Evolutionary conservation across 2,888 invertebrate species (phyloP), one percentile per base, ranked within the genome.

Genomic region (Chymomyza procnemis): DNA sequence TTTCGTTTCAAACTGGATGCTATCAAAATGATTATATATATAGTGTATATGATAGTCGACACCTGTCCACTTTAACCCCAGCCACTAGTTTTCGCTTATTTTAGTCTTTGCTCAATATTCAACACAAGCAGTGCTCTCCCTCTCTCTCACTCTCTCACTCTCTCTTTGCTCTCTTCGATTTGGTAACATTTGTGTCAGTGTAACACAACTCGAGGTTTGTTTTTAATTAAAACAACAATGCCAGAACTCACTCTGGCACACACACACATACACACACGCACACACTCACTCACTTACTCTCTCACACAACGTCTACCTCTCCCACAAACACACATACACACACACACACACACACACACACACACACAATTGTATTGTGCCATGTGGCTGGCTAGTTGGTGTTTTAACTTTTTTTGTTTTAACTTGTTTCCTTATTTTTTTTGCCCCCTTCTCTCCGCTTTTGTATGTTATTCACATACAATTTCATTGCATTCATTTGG

Each of bases 181-280:
- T 47, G 12, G 57, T 60, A 69, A 22, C 21, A 21, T 64, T 64
- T 66, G 18, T 70, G 64, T 71, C 52, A 34, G 71, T 18, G 70
- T 70, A 71, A 72, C 69, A 77, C 5, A 18, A 69, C 71, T 70
- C 69, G 70, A 69, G 75, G 75, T 81, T 77, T 84, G 85, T 78
- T 82, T 83, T 83, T 83, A 83, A 83, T 83, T 83, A 83, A 83
- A 85, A 78, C 85, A 83, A 83, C 82, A 82, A 86, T 86, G 69
- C 69, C 62, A 66, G 59, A 47, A 41, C 54, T 54, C 22, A 54
- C 64, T 47, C 34, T 62, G 69, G 61, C 74, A 72, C 69, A 50
- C 60, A 74, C 62, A 67, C 59, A 67, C 75, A 61, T 65, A 65
- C 66, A 47, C 50, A 59, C 63, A 21, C 34, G 8, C 34, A 8